phyloP scores from a whole-genome alignment of 2,888 invertebrate genomes.

The Syritta pipiens region DNA sequence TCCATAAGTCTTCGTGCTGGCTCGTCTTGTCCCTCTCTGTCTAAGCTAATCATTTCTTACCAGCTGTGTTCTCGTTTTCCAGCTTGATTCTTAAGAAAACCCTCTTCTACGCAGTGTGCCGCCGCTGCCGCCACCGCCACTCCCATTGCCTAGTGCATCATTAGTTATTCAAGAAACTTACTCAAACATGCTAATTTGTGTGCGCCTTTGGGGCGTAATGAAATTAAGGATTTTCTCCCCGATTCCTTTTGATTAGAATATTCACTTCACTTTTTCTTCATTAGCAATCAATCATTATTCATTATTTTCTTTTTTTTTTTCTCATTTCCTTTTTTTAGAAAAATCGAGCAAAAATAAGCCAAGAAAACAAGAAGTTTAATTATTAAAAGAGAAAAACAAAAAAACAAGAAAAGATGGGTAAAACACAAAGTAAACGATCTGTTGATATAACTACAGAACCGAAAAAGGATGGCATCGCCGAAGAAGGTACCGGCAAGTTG shows the following conservation, averaged over 20 bases:
- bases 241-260: background rate
- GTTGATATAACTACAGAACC: slow-evolving; percentile 89
- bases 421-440: slow-evolving; percentile 92
- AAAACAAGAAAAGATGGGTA: slow-evolving; percentile 84
- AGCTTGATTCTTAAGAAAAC: too few species aligned
- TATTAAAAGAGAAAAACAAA: slow-evolving; percentile 17
- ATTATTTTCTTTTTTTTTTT: background rate
- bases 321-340: slow-evolving; percentile 53
- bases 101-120: background rate
- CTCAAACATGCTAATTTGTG: slow-evolving; percentile 45
- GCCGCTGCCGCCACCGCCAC: too few species aligned
- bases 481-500: slow-evolving; percentile 85
- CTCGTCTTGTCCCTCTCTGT: too few species aligned
- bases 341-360: slow-evolving; percentile 2
- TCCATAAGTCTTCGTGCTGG: background rate
- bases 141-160: background rate
- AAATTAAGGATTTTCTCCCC: slow-evolving; percentile 16
- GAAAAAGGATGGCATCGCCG: slow-evolving; percentile 82
- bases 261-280: slow-evolving; percentile 27
- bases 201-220: slow-evolving; percentile 6
- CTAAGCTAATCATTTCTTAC: too few species aligned
- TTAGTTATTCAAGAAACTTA: slow-evolving; percentile 30
- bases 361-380: slow-evolving; percentile 38
- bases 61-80: too few species aligned
- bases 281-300: slow-evolving; percentile 31